phyloP scores from a whole-genome alignment of 2,888 invertebrate genomes.

The Gortyna flavago region DNA sequence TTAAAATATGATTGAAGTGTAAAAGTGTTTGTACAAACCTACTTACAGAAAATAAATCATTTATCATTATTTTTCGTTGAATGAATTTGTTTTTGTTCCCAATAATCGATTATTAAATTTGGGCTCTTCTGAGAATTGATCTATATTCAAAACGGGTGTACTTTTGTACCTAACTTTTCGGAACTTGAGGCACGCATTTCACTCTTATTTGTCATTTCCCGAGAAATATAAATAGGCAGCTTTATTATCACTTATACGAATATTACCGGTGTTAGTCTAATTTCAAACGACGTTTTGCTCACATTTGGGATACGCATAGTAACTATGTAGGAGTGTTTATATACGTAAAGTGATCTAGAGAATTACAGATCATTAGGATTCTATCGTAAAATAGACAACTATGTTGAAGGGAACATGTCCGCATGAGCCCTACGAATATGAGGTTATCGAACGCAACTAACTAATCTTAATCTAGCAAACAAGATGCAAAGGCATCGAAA shows the following conservation, averaged over 20 bases:
- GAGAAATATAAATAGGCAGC: conserved; percentile 37
- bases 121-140: neutral
- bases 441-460: conserved; percentile 64
- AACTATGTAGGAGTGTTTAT: neutral
- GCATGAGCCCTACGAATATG: conserved; percentile 24
- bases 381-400: neutral
- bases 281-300: conserved; percentile 31
- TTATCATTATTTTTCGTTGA: neutral
- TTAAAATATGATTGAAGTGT: too few relatives aligned
- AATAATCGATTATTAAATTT: neutral
- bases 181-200: neutral
- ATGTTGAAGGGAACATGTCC: neutral
- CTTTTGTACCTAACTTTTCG: neutral
- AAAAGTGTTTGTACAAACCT: too few relatives aligned
- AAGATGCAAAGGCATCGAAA: conserved; percentile 72
- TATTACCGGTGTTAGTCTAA: conserved; percentile 32
- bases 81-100: neutral
- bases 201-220: conserved; percentile 26
- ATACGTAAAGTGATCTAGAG: neutral
- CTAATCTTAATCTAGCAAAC: conserved; percentile 69
- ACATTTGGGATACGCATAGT: conserved; percentile 5
- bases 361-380: conserved; percentile 7
- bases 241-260: conserved; percentile 28
- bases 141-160: neutral
- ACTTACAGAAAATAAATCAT: too few relatives aligned